A percentile compares a stretch with the other conserved stretches of the same genome.
phyloP scores from a whole-genome alignment of 2,888 invertebrate species.

The Acanthosoma haemorrhoidale region DNA sequence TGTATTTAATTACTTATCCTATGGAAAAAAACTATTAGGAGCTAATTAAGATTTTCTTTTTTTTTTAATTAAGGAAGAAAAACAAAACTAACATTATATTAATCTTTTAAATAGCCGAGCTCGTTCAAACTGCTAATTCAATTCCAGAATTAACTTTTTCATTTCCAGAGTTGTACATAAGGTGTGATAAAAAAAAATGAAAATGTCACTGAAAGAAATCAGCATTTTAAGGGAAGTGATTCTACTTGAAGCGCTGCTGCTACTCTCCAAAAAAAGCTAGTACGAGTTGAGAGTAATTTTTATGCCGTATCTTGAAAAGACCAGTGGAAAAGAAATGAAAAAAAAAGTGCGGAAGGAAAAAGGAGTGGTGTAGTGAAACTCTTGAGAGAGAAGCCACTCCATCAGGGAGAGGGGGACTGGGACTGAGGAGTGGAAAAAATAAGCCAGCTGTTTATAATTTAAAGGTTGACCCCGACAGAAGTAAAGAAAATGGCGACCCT shows the following conservation, averaged over 20 bases:
- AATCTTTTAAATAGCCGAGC: too few relatives aligned
- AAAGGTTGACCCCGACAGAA: conserved; percentile 7
- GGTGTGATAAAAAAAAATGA: background rate
- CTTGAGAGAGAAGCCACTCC: background rate
- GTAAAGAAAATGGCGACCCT: conserved; percentile 1
- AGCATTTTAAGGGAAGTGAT: conserved; percentile 5
- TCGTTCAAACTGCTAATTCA: background rate
- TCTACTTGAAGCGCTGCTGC: background rate
- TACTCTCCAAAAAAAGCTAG: background rate
- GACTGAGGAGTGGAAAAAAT: background rate
- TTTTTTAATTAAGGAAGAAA: too few relatives aligned
- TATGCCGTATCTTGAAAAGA: conserved; percentile 4
- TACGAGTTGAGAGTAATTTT: conserved; percentile 10
- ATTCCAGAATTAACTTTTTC: background rate
- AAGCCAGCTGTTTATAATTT: conserved; percentile 12
- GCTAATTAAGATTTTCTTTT: too few relatives aligned
- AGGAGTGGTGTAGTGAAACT: background rate
- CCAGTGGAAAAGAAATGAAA: background rate
- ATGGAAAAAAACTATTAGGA: too few relatives aligned
- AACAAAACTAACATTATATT: too few relatives aligned
- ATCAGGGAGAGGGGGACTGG: background rate
- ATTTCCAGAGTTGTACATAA: background rate
- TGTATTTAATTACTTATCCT: too few relatives aligned
- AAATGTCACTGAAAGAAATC: background rate
- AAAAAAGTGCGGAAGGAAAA: background rate